These are phyloP conservation scores for Stomatorhinus walkeri DNA, from an alignment of 2,797 vertebrate species.

Conservation along the genomic window DNA sequence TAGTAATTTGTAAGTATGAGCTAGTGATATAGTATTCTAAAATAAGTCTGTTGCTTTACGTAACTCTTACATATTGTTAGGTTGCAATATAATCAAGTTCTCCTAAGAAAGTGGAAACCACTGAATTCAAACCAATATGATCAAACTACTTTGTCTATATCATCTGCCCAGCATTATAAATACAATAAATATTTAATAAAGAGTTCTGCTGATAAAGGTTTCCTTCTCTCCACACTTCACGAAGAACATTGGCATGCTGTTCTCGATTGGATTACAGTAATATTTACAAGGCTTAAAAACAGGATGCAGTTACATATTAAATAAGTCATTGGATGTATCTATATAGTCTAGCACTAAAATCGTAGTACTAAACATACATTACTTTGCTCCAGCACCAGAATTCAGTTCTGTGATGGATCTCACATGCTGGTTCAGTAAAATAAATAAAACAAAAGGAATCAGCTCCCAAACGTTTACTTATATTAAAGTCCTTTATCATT, in stretches of 20 bases:
- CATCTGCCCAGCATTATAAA: constrained; percentile 1
- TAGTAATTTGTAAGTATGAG: background rate
- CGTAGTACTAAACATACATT: background rate
- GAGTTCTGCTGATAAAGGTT: background rate
- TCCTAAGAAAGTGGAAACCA: background rate
- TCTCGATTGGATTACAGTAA: background rate
- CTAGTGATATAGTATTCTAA: background rate
- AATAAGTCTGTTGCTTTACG: background rate
- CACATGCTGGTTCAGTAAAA: background rate
- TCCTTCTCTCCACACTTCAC: background rate
- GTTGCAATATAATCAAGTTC: background rate
- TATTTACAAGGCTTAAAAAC: background rate
- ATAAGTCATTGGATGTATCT: background rate
- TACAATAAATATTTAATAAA: background rate
- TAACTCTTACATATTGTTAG: background rate
- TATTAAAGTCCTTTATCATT: background rate
- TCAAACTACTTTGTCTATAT: background rate
- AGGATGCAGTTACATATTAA: background rate
- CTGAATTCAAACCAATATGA: background rate
- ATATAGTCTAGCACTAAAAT: background rate
- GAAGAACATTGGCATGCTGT: background rate
- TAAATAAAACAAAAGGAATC: background rate
- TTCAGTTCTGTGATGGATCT: background rate
- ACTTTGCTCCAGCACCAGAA: background rate
- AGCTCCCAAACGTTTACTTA: background rate